Conservation (phyloP, 2,888 invertebrate genomes). For the Rhaphigaster nebulosa region DNA sequence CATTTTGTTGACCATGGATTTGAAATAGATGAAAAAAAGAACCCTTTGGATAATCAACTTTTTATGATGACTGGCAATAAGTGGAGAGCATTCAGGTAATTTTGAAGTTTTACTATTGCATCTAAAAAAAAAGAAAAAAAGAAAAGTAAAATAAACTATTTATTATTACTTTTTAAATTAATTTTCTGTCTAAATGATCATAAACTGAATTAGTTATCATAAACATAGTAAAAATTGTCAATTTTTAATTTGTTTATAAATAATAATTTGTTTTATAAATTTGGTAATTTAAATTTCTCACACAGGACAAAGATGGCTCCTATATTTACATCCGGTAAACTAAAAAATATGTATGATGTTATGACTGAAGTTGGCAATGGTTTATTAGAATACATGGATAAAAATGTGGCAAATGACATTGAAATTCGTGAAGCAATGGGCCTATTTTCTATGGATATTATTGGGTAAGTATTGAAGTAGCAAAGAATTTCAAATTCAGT, state of each 20-base stretch:
- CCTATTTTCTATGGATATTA: constrained; percentile 38
- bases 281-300: neutral
- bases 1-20: constrained; percentile 40
- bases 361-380: neutral
- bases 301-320: neutral
- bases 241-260: too few relatives aligned
- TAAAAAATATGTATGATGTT: too few relatives aligned
- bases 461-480: neutral
- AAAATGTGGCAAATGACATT: neutral
- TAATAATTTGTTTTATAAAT: too few relatives aligned
- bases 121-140: too few relatives aligned
- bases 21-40: constrained; percentile 34
- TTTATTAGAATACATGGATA: neutral
- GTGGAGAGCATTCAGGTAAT: constrained; percentile 52
- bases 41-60: constrained; percentile 6
- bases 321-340: too few relatives aligned
- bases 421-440: constrained; percentile 36
- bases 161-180: too few relatives aligned
- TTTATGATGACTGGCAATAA: constrained; percentile 2
- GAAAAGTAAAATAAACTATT: too few relatives aligned
- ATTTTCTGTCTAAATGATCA: too few relatives aligned
- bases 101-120: neutral
- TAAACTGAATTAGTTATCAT: too few relatives aligned
- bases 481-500: neutral
- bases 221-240: too few relatives aligned